A percentile compares a stretch with the other conserved stretches of the same genome.
phyloP scores from a whole-genome alignment of 2,113 vertebrate species.

The Clarias macrocephalus region DNA sequence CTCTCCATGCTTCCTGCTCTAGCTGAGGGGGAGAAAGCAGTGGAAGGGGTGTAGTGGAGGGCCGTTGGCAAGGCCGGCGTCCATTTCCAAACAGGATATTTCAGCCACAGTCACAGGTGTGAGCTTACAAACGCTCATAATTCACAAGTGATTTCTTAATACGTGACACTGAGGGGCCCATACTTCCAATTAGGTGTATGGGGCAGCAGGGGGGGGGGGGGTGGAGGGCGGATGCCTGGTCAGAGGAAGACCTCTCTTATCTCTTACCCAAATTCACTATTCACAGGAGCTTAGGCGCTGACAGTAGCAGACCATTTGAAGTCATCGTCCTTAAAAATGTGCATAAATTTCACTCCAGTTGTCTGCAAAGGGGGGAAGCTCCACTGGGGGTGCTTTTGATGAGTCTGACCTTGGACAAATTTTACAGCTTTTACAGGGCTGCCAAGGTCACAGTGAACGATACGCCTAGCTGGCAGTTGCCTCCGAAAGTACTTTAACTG shows the following conservation, averaged over 20 bases:
- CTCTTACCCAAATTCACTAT: conserved; percentile 4
- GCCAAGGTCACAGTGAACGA: neutral
- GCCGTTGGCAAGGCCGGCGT: conserved; percentile 47
- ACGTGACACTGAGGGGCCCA: conserved; percentile 18
- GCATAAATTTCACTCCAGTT: conserved; percentile 8
- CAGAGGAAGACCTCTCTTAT: conserved; percentile 23
- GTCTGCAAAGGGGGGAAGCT: neutral
- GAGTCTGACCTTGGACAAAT: conserved; percentile 29
- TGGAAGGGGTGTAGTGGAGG: conserved; percentile 29
- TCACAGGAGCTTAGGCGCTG: neutral
- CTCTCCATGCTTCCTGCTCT: conserved; percentile 74
- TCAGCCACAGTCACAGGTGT: conserved; percentile 67
- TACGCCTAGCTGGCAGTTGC: neutral
- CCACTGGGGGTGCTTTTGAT: neutral
- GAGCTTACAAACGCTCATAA: conserved; percentile 42
- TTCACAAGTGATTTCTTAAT: conserved; percentile 53
- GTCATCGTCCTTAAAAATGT: conserved; percentile 6
- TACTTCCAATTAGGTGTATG: conserved; percentile 30
- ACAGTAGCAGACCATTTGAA: conserved; percentile 26
- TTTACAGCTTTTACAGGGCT: neutral
- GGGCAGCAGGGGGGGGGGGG: neutral
- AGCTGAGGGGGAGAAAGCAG: neutral
- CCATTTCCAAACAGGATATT: conserved; percentile 70
- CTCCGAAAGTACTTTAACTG: neutral
- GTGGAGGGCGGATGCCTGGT: too few relatives aligned